Percentiles rank a stretch among this genome's conserved stretches.
These are phyloP conservation scores for Epizoanthus illoricatus DNA, from an alignment of 92 coral and sea anemone species.

Conservation along the genomic window DNA sequence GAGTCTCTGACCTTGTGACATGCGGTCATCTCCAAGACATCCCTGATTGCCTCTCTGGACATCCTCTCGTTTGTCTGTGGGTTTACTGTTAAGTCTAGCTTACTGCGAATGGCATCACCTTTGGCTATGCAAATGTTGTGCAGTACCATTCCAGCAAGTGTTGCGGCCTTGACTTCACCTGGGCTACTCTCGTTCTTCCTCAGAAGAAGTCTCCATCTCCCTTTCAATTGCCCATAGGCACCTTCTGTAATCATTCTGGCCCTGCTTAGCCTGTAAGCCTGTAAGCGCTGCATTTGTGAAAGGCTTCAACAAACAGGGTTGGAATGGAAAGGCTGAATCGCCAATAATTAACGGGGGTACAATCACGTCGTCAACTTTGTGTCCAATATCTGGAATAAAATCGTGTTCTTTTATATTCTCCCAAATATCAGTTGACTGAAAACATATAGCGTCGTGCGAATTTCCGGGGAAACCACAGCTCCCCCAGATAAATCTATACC, in stretches of 20 bases:
- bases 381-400: slow-evolving; percentile 1
- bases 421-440: slow-evolving; percentile 59
- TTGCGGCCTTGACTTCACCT: slow-evolving; percentile 32
- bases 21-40: slow-evolving; percentile 22
- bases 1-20: background rate
- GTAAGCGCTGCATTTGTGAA: background rate
- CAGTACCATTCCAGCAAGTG: slow-evolving; percentile 49
- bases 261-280: slow-evolving; percentile 35
- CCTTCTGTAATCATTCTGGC: background rate
- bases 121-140: slow-evolving; percentile 46
- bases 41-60: slow-evolving; percentile 17
- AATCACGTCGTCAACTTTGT: background rate
- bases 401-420: background rate
- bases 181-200: slow-evolving; percentile 41
- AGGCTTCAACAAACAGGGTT: no score
- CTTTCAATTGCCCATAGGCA: slow-evolving; percentile 42
- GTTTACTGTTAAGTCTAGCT: no score
- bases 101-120: no score
- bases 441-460: slow-evolving; percentile 29
- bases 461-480: slow-evolving; percentile 65
- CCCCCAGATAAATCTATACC: slow-evolving; percentile 62
- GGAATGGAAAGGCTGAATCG: slow-evolving; percentile 8
- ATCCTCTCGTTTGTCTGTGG: background rate
- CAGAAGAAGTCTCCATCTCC: slow-evolving; percentile 48
- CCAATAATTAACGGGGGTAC: slow-evolving; percentile 7